phyloP scores from a whole-genome alignment of 2,113 vertebrate species.

The Echinops telfairi region DNA sequence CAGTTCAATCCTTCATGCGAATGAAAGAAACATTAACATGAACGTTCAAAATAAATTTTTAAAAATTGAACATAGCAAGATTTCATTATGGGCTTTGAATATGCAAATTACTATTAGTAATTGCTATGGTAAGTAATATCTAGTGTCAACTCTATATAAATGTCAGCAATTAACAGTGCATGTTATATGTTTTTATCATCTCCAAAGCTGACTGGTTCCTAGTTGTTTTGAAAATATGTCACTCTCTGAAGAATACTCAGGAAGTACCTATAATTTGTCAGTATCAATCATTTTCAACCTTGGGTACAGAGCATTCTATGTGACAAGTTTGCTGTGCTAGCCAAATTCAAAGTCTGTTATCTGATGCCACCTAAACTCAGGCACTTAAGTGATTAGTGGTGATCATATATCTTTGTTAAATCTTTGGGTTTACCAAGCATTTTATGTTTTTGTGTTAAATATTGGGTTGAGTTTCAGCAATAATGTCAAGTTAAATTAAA shows the following conservation, averaged over 20 bases:
- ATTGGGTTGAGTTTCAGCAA: constrained; percentile 43
- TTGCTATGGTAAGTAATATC: constrained; percentile 69
- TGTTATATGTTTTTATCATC: constrained; percentile 71
- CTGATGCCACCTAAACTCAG: constrained; percentile 55
- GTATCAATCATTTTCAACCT: constrained; percentile 64
- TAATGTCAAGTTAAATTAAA: constrained; percentile 43
- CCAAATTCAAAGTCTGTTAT: constrained; percentile 47
- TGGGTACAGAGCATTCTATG: not conserved
- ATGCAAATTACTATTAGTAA: constrained; percentile 76
- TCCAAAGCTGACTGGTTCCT: constrained; percentile 59
- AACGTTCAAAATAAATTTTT: constrained; percentile 57
- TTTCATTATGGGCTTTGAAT: constrained; percentile 70
- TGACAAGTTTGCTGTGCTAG: not conserved
- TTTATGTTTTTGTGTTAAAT: constrained; percentile 60
- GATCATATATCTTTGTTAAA: constrained; percentile 49
- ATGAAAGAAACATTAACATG: constrained; percentile 66
- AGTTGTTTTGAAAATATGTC: constrained; percentile 78
- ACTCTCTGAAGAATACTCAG: constrained; percentile 71
- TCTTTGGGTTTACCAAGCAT: constrained; percentile 34
- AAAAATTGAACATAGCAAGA: constrained; percentile 62
- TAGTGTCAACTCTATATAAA: constrained; percentile 73
- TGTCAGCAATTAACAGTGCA: constrained; percentile 73
- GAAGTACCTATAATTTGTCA: constrained; percentile 67
- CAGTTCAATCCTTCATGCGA: constrained; percentile 49
- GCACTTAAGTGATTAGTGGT: constrained; percentile 42